A percentile compares a stretch with the other conserved stretches of the same genome.
These are phyloP conservation scores for Bucorvus abyssinicus DNA, from an alignment of 2,797 vertebrate genomes.

Conservation along the genomic window DNA sequence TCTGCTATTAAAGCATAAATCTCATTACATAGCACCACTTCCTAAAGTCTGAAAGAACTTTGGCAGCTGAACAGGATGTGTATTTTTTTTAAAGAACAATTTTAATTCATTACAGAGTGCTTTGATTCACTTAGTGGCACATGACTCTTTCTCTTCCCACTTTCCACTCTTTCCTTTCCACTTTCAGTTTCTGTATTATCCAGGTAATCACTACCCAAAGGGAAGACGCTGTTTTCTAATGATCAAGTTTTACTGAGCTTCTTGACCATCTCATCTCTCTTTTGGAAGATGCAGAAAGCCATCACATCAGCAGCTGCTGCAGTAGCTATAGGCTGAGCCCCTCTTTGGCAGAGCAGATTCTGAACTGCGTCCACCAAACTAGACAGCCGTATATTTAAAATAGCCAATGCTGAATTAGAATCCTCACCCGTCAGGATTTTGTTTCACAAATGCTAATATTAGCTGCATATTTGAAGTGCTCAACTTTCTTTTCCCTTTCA, in stretches of 20 bases:
- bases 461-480: not conserved
- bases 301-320: not conserved
- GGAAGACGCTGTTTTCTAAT: not conserved
- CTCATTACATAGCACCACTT: not conserved
- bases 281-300: not conserved
- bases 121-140: not conserved
- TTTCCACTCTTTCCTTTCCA: not conserved
- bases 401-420: not conserved
- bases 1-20: not conserved
- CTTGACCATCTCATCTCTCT: not conserved
- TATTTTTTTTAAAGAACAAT: not conserved
- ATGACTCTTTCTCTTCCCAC: not conserved
- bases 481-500: not conserved
- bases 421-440: not conserved
- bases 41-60: not conserved
- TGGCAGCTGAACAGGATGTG: not conserved
- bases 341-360: not conserved
- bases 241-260: not conserved
- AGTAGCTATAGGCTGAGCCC: not conserved
- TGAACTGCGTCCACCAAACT: not conserved
- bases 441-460: not conserved
- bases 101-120: not conserved
- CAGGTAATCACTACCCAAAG: not conserved
- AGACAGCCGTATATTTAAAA: not conserved
- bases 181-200: slow-evolving; percentile 6